Conservation (phyloP, 2,797 vertebrate genomes). For the Mallotus villosus region DNA sequence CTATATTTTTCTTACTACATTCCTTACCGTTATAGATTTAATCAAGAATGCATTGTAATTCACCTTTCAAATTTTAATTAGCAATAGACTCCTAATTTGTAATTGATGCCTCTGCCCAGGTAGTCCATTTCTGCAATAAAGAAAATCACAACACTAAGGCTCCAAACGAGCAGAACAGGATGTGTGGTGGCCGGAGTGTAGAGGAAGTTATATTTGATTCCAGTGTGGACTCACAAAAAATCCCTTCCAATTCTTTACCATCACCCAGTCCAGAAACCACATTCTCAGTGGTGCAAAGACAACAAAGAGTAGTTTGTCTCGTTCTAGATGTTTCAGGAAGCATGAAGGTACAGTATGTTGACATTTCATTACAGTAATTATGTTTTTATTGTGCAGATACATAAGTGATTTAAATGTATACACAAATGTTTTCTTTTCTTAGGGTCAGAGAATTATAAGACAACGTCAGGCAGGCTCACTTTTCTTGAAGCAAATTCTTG, state of each 20-base stretch:
- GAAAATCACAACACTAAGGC: constrained; percentile 65
- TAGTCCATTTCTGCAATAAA: constrained; percentile 66
- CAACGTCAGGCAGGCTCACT: constrained; percentile 62
- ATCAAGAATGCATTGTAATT: too few species aligned
- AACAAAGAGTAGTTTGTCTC: constrained; percentile 62
- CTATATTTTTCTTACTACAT: too few species aligned
- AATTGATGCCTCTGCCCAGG: constrained; percentile 39
- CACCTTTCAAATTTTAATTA: too few species aligned
- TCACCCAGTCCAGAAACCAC: constrained; percentile 42
- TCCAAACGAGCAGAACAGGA: constrained; percentile 67
- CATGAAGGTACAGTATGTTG: constrained; percentile 40
- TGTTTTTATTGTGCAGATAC: background rate
- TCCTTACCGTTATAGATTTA: too few species aligned
- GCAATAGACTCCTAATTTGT: too few species aligned
- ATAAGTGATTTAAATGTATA: background rate
- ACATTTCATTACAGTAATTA: background rate
- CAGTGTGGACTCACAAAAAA: constrained; percentile 55
- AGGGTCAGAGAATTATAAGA: constrained; percentile 28
- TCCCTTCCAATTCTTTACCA: constrained; percentile 17
- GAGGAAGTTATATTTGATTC: constrained; percentile 63
- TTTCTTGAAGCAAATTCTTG: constrained; percentile 64
- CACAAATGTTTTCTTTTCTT: background rate
- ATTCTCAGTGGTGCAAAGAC: constrained; percentile 56
- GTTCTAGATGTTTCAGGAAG: constrained; percentile 73
- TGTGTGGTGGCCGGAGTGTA: constrained; percentile 62